Percentiles rank a stretch among this genome's conserved stretches.
phyloP scores from a whole-genome alignment of 2,797 vertebrate species.

The Natrix natrix region DNA sequence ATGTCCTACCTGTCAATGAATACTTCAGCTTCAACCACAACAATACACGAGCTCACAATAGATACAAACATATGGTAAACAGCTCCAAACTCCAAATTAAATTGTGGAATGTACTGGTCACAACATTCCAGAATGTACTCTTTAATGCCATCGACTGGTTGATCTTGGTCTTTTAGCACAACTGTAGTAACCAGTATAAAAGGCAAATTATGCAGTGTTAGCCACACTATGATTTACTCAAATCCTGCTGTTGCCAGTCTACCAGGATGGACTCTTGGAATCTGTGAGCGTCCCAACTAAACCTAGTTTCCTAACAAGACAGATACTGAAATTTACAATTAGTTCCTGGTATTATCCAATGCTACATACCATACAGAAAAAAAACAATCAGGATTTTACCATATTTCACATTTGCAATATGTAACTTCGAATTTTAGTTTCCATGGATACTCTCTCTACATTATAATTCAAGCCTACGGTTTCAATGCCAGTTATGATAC shows the following conservation, averaged over 20 bases:
- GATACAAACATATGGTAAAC: too few relatives aligned
- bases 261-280: neutral
- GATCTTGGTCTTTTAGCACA: neutral
- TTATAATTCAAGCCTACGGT: conserved; percentile 27
- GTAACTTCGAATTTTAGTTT: neutral
- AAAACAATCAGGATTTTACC: neutral
- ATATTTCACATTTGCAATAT: neutral
- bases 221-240: neutral
- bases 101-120: neutral
- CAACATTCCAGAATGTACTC: neutral
- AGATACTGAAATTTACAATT: neutral
- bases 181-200: neutral
- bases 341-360: neutral
- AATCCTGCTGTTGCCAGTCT: neutral
- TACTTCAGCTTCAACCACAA: too few relatives aligned
- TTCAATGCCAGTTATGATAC: conserved; percentile 2
- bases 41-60: too few relatives aligned
- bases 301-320: neutral
- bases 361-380: neutral
- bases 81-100: neutral
- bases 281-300: neutral
- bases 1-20: too few relatives aligned
- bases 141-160: neutral
- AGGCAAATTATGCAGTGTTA: neutral
- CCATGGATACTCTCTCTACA: conserved; percentile 33